These are phyloP conservation scores for Frankliniella fusca DNA, from an alignment of 2,888 invertebrate genomes.

Conservation along the genomic window DNA sequence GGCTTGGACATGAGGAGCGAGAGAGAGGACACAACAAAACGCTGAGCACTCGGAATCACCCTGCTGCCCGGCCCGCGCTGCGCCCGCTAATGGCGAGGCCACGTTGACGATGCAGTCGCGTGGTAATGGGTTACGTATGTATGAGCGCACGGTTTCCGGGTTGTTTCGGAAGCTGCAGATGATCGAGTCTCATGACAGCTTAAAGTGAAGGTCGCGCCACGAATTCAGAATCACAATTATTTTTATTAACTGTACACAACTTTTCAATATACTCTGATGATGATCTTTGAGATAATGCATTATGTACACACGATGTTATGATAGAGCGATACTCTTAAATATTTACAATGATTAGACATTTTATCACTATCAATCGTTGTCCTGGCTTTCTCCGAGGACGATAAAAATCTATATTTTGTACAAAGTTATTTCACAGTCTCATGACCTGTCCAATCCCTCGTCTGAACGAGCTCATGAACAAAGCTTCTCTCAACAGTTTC, in stretches of 20 bases:
- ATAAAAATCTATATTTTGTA: conserved; percentile 18
- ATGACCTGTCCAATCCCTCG: background rate
- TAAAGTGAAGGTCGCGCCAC: background rate
- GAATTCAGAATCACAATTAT: background rate
- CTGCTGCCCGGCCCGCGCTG: background rate
- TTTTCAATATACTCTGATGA: background rate
- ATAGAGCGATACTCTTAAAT: background rate
- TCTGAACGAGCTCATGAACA: background rate
- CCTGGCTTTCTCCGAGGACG: background rate
- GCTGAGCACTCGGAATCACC: background rate
- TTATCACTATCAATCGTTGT: conserved; percentile 5
- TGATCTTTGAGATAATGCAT: background rate
- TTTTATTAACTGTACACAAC: conserved; percentile 9
- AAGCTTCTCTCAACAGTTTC: too few species aligned
- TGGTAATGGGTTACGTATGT: too few species aligned
- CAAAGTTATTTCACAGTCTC: conserved; percentile 20
- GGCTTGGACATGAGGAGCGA: background rate
- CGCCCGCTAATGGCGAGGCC: background rate
- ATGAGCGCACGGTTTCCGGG: too few species aligned
- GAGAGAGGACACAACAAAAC: background rate
- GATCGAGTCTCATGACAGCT: too few species aligned
- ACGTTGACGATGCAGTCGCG: background rate
- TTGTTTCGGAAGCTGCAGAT: background rate
- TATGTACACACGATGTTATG: background rate
- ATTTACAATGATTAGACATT: conserved; percentile 23